phyloP scores from a whole-genome alignment of 2,888 invertebrate genomes.

The Tenthredo scrophulariae region DNA sequence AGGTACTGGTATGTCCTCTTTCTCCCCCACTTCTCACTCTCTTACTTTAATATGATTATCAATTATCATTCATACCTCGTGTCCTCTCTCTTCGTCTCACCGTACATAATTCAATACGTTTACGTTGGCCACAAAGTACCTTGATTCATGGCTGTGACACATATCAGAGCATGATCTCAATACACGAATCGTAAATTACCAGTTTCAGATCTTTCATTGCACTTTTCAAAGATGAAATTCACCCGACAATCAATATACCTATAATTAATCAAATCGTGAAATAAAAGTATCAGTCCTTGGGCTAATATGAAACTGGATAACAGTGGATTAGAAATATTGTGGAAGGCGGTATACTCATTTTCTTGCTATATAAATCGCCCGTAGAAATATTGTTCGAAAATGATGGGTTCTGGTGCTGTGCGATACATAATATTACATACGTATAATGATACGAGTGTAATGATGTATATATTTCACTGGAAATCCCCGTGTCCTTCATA shows the following conservation, averaged over 20 bases:
- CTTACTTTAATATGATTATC: constrained; percentile 43
- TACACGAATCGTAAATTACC: neutral
- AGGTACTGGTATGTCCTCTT: constrained; percentile 87
- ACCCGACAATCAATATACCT: constrained; percentile 9
- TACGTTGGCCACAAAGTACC: constrained; percentile 3
- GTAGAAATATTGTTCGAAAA: neutral
- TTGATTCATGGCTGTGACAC: constrained; percentile 9
- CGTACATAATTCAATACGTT: constrained; percentile 26
- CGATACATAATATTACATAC: no score
- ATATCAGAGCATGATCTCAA: constrained; percentile 4
- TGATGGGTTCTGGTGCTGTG: neutral
- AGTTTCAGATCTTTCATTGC: constrained; percentile 6
- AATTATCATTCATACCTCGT: constrained; percentile 53
- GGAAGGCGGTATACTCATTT: neutral
- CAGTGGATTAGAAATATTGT: constrained; percentile 29
- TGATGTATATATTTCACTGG: no score
- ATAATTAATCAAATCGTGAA: neutral
- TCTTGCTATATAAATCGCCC: neutral
- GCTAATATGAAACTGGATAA: neutral
- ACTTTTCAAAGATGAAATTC: neutral
- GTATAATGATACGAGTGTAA: no score
- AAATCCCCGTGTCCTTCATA: no score
- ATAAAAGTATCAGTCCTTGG: neutral
- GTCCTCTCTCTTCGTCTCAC: constrained; percentile 50
- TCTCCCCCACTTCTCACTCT: constrained; percentile 64